Evolutionary conservation across 37 sponge, comb jelly and placozoan species (phyloP).

Genomic region (Aphrocallistes beatrix): DNA sequence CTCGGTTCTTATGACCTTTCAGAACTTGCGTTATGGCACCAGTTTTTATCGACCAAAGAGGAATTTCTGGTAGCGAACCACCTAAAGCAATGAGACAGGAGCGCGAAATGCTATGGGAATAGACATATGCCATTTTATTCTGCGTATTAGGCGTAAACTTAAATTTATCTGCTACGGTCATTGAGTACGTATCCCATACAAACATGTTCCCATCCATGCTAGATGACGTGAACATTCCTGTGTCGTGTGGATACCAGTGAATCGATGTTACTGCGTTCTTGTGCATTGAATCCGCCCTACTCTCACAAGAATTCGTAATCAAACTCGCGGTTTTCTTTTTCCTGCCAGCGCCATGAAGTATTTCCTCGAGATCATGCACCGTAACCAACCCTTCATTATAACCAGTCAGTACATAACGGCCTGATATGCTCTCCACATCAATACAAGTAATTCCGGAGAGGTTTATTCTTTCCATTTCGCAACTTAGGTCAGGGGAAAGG

Average conservation of each 20-base stretch:
- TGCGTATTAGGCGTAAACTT: not conserved
- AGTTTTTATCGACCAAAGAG: not conserved
- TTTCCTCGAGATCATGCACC: not conserved
- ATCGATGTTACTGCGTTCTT: not conserved
- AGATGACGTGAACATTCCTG: conserved; percentile 11
- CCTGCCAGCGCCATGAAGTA: not conserved
- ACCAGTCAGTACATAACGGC: not conserved
- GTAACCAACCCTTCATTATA: not conserved
- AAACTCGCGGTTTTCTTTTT: not conserved
- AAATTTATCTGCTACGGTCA: not conserved
- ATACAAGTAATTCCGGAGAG: not conserved
- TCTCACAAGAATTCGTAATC: not conserved
- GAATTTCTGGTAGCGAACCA: not conserved
- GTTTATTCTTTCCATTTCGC: not conserved
- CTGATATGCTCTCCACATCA: not conserved
- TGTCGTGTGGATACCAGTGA: not conserved
- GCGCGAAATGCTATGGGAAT: not conserved
- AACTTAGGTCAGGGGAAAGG: not conserved
- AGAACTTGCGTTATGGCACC: not conserved
- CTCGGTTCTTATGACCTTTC: not conserved
- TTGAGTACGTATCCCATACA: not conserved
- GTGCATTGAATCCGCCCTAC: not conserved
- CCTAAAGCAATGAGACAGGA: not conserved
- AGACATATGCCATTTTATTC: not conserved
- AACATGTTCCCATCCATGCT: not conserved